Evolutionary conservation across 2,888 invertebrate species (phyloP).

Genomic region (Bimastos eiseni): DNA sequence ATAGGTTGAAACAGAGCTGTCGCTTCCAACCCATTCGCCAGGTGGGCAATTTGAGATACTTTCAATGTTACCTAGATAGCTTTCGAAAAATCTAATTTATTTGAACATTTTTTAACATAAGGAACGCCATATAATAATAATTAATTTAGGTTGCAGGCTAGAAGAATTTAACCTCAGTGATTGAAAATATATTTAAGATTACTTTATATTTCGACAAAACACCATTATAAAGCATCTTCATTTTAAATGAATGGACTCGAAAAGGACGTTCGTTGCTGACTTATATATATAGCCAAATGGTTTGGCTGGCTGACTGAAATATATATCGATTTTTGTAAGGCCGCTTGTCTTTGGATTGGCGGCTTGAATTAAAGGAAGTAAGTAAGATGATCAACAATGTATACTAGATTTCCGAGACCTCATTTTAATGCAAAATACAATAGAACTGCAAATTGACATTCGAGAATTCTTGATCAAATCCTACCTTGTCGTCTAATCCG

Average conservation of each 20-base stretch:
- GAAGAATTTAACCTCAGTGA: background rate
- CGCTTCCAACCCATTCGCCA: background rate
- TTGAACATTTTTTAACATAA: background rate
- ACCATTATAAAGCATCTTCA: background rate
- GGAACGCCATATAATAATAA: background rate
- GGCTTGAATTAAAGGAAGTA: background rate
- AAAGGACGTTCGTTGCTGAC: background rate
- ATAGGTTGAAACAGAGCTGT: background rate
- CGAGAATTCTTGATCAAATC: too few relatives aligned
- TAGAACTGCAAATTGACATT: too few relatives aligned
- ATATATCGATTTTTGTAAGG: background rate
- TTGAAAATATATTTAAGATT: background rate
- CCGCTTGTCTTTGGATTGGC: constrained; percentile 7
- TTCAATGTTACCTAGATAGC: background rate
- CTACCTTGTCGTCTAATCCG: too few relatives aligned
- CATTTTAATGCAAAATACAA: too few relatives aligned
- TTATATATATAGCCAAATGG: background rate
- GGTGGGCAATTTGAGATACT: background rate
- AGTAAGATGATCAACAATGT: too few relatives aligned
- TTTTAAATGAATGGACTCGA: background rate
- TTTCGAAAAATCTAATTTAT: background rate
- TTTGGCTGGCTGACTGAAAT: constrained; percentile 13
- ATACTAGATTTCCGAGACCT: too few relatives aligned
- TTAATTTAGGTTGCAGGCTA: too few relatives aligned
- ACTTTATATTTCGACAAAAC: background rate